Conservation (phyloP, 92 coral and sea anemone genomes). For the Porites evermanni region DNA sequence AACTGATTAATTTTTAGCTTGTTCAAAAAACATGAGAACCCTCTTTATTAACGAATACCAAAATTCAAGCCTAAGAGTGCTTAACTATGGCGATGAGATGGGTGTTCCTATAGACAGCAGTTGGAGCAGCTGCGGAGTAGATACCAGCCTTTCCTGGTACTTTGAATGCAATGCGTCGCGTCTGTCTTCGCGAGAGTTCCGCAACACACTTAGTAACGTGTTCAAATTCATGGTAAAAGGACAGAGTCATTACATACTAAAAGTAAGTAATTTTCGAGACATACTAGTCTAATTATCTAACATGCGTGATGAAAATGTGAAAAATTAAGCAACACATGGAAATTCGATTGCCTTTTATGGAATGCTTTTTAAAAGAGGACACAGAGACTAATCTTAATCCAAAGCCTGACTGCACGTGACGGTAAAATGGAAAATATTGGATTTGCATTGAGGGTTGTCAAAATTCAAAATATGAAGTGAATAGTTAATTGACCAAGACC, state of each 20-base stretch:
- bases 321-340: too few species aligned
- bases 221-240: neutral
- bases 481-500: too few species aligned
- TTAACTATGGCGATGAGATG: slow-evolving; percentile 24
- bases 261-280: slow-evolving; percentile 9
- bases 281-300: too few species aligned
- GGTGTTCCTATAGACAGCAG: neutral
- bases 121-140: slow-evolving; percentile 8
- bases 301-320: too few species aligned
- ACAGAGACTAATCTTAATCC: too few species aligned
- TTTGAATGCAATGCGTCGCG: slow-evolving; percentile 31
- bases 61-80: slow-evolving; percentile 5
- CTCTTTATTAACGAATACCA: slow-evolving; percentile 19
- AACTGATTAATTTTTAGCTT: neutral
- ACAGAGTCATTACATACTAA: neutral
- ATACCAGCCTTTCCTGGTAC: slow-evolving; percentile 17
- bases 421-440: too few species aligned
- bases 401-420: too few species aligned
- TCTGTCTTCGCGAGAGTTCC: neutral
- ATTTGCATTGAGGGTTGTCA: too few species aligned
- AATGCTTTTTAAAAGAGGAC: too few species aligned
- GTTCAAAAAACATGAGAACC: slow-evolving; percentile 7
- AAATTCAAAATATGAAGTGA: too few species aligned
- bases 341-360: too few species aligned
- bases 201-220: neutral